These are phyloP conservation scores for Nestor notabilis DNA, from an alignment of 2,113 vertebrate species.

Conservation along the genomic window DNA sequence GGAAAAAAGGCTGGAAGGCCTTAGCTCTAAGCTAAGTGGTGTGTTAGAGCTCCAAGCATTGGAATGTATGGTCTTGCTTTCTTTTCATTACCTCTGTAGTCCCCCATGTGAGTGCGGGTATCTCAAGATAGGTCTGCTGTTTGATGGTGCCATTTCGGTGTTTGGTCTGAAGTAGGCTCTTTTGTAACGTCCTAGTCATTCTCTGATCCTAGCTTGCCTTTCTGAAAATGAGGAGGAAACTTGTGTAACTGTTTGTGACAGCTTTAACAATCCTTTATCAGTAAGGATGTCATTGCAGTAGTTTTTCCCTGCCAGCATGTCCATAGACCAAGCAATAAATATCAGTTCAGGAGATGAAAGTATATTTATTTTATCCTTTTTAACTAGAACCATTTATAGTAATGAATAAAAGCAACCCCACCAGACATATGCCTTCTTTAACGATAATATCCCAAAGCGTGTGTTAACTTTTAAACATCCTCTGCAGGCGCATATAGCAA, in stretches of 20 bases:
- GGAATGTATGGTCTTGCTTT: background rate
- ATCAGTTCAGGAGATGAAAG: background rate
- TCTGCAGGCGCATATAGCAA: conserved; percentile 34
- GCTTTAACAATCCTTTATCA: background rate
- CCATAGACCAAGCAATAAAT: background rate
- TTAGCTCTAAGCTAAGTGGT: background rate
- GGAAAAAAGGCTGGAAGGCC: background rate
- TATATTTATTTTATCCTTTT: background rate
- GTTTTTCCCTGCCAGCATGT: background rate
- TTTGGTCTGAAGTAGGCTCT: background rate
- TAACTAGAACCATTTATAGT: background rate
- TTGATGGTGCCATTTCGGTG: background rate
- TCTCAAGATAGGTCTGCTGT: background rate
- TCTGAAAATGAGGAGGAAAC: background rate
- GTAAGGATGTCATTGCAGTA: background rate
- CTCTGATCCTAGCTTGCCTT: background rate
- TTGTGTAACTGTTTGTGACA: background rate
- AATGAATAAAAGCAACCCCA: conserved; percentile 25
- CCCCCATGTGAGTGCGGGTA: background rate
- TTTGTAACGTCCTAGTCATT: background rate
- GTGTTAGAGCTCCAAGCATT: background rate
- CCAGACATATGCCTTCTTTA: conserved; percentile 8
- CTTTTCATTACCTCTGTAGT: background rate
- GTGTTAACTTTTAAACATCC: conserved; percentile 50
- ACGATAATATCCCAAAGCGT: background rate